Base-by-base conservation (phyloP, 2,113 vertebrate species). In the Gracilinanus agilis region DNA sequence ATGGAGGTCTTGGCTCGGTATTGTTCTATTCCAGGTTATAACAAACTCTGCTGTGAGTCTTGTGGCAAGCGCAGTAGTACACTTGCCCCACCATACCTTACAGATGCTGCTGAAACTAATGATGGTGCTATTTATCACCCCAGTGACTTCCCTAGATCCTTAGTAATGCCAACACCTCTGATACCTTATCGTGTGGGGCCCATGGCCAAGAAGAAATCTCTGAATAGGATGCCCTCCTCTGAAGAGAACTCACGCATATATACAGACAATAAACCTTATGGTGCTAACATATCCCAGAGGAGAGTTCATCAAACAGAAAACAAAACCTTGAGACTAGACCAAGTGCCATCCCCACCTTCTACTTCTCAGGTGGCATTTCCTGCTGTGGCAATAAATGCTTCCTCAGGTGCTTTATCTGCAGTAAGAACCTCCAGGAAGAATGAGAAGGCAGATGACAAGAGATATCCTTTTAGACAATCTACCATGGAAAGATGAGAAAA, bases 21-120 rank as follows among this genome's bases (percentile, higher is more conserved):
- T 98, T 99, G 99, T 94, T 99, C 99, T 83, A 99, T 99, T 16
- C 99, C 99, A 0, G 99, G 99, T 90, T 99, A 99, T 97, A 99
- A 98, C 95, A 99, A 99, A 94, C 97, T 99, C 53, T 99, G 99
- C 95, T 99, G 99, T 1, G 99, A 99, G 94, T 99, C 99, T 0
- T 99, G 99, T 96, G 97, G 98, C 97, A 99, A 98, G 92, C 99
- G 99, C 83, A 96, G 97, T 11, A 97, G 98, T 93, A 98, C 98
- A 3, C 94, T 99, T 25, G 98, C 99, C 0, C 97, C 98, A 0
- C 90, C 97, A 0, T 94, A 98, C 97, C 98, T 99, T 25, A 97
- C 98, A 0, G 98, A 99, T 95, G 98, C 99, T 0, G 98, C 98
- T 0, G 99, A 99, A 91, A 96, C 96, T 0, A 98, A 98, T 0